Evolutionary conservation across 2,113 vertebrate genomes (phyloP).

Genomic region (Phyllostomus discolor): DNA sequence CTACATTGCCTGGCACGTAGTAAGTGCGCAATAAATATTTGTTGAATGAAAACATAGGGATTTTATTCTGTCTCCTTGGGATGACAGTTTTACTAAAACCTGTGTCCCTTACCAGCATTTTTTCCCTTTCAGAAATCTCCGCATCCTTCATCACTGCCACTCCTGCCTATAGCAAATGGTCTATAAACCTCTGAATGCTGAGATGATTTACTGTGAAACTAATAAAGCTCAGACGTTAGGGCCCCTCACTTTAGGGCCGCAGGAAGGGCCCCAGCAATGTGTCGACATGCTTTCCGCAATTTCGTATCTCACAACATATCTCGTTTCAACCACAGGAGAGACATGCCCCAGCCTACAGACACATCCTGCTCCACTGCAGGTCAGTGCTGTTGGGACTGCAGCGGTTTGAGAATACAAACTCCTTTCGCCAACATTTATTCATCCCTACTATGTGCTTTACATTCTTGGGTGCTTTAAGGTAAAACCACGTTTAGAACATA

Average conservation of each 20-base stretch:
- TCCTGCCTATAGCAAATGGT: not conserved
- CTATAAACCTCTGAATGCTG: not conserved
- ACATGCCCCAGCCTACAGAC: not conserved
- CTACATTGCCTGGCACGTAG: not conserved
- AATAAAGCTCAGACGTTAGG: not conserved
- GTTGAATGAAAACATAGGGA: not conserved
- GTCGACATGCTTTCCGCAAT: not conserved
- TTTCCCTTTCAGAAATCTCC: not conserved
- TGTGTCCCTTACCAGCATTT: not conserved
- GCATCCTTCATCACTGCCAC: not conserved
- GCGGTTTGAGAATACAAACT: not conserved
- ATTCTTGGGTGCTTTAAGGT: not conserved
- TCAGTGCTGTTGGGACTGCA: not conserved
- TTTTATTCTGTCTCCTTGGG: not conserved
- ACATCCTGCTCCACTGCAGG: not conserved
- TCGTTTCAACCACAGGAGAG: not conserved
- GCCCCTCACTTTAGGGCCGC: not conserved
- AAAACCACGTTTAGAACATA: not conserved
- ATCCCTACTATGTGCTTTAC: not conserved
- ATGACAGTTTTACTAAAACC: conserved; percentile 5
- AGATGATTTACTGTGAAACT: not conserved
- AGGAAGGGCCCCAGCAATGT: not conserved
- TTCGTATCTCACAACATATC: not conserved
- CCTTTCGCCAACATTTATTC: not conserved
- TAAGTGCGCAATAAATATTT: not conserved